Base-by-base conservation (phyloP, 1,140 invertebrate species). In the Hyphantria cunea region DNA sequence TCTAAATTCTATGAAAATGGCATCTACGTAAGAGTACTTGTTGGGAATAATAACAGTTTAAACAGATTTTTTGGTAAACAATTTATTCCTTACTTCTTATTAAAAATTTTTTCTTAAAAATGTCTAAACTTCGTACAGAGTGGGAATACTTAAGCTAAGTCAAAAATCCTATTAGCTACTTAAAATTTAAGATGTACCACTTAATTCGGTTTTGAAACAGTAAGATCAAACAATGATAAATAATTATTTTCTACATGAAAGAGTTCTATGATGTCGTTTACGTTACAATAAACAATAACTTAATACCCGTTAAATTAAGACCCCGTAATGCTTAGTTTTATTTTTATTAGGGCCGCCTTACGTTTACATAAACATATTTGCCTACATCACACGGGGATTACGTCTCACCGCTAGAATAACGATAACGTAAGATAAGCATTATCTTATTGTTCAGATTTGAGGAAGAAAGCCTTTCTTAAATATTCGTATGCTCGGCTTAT, bases 371-470 rank as follows among this genome's bases (percentile, higher is more conserved):
- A 10, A 39, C 14, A 47, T 47, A n/a, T 47, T 47, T 47, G 11
- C 10, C 7, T 25, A 8, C 14, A 25, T 47, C 45, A 47, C 45
- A 47, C 45, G 45, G 11, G 45, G 45, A 47, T 47, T 47, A 47
- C 17, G 12, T 10, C 13, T 47, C 8, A 15, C 45, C 45, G 17
- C 45, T 47, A 47, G 14, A 47, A 47, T 25, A 47, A 25, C 42
- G 42, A 45, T 45, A 14, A n/a, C 0, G 6, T 17, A n/a, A 25
- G 45, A 47, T 47, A 47, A 47, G 13, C 37, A 10, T 47, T 47
- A 47, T 47, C 45, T 47, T 25, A 47, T 25, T 44, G 11, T 44
- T 44, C 12, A 6, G 6, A 12, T 12, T 47, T 47, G 6, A 47
- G 6, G 7, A 47, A 15, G 15, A 47, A 25, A 17, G 8, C 14